phyloP scores from a whole-genome alignment of 2,888 invertebrate species.

The Apamea crenata region DNA sequence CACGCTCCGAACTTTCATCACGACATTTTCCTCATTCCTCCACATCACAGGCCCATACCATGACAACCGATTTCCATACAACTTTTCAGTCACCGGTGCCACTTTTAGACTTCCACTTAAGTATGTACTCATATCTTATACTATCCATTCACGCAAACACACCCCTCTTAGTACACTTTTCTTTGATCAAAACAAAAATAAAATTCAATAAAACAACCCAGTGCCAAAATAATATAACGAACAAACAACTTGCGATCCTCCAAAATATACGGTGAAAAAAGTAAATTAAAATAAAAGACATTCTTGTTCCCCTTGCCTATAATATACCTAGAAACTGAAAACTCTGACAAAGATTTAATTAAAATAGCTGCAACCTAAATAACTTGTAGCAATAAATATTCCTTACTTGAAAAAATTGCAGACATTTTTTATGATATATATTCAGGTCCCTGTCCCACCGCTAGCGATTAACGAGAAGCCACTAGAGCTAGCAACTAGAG shows the following conservation, averaged over 20 bases:
- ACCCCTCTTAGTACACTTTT: not conserved
- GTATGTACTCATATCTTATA: not conserved
- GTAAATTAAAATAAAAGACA: conserved; percentile 31
- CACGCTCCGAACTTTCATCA: not conserved
- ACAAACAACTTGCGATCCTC: conserved; percentile 5
- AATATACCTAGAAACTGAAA: conserved; percentile 7
- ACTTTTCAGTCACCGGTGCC: not conserved
- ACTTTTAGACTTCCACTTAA: not conserved
- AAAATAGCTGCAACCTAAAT: conserved; percentile 39
- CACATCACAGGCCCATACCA: not conserved
- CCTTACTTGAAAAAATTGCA: conserved; percentile 1
- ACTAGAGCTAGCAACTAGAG: not conserved
- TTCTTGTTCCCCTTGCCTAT: not conserved
- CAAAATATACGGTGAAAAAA: conserved; percentile 4
- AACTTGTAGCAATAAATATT: conserved; percentile 16
- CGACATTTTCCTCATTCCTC: not conserved
- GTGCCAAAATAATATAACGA: conserved; percentile 19
- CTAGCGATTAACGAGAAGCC: not conserved
- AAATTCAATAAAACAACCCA: not conserved
- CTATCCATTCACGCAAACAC: no score
- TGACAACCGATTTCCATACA: not conserved
- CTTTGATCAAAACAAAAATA: not conserved
- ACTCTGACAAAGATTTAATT: conserved; percentile 42
- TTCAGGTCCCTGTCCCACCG: not conserved
- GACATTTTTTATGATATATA: conserved; percentile 4